Conservation (phyloP, 2,797 vertebrate species). For the Pseudochromis fuscus region DNA sequence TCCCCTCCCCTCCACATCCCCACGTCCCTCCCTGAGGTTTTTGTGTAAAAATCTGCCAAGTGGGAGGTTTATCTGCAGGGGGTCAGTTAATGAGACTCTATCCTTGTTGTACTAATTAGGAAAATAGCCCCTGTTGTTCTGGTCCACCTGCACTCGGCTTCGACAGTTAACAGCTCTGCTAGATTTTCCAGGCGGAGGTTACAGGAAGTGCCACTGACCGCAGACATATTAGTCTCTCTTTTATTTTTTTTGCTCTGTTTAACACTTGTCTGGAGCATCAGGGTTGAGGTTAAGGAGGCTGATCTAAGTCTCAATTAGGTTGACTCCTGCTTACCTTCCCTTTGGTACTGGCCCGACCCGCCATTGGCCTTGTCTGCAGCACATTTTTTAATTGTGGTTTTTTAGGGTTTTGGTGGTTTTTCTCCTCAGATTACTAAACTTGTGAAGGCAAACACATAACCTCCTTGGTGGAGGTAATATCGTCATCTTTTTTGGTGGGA, state of each 20-base stretch:
- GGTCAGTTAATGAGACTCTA: constrained; percentile 48
- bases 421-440: no score
- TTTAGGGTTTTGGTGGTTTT: no score
- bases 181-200: constrained; percentile 16
- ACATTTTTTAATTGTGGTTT: background rate
- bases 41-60: constrained; percentile 27
- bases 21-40: background rate
- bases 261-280: constrained; percentile 13
- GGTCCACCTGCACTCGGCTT: constrained; percentile 35
- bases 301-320: constrained; percentile 31
- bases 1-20: background rate
- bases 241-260: no score
- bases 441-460: no score
- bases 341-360: constrained; percentile 30
- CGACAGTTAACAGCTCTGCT: background rate
- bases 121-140: constrained; percentile 41
- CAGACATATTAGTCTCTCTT: constrained; percentile 4
- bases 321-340: constrained; percentile 15
- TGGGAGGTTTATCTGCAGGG: constrained; percentile 59
- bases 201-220: background rate
- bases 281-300: background rate
- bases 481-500: background rate
- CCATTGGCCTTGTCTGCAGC: constrained; percentile 13
- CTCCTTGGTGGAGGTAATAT: no score
- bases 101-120: constrained; percentile 53